Conservation (phyloP, 2,888 invertebrate species). For the Tachina lurida region DNA sequence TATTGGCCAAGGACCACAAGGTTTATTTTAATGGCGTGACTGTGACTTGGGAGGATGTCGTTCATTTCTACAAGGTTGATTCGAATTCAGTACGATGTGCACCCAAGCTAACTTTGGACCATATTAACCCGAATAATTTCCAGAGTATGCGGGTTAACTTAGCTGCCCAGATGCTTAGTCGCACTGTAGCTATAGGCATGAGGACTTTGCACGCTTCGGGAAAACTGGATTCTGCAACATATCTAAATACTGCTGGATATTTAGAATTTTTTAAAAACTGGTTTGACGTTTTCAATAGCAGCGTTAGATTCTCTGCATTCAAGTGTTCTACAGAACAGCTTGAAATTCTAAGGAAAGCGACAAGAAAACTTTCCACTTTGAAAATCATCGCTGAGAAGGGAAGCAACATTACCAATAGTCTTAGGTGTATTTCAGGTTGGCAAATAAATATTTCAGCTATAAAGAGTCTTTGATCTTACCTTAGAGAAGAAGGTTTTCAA, state of each 20-base stretch:
- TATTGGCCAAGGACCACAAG: not conserved
- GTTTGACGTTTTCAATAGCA: conserved; percentile 22
- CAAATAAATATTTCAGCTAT: conserved; percentile 10
- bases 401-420: not conserved
- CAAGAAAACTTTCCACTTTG: not conserved
- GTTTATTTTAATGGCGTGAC: not conserved
- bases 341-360: not conserved
- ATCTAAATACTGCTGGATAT: conserved; percentile 6
- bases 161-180: conserved; percentile 6
- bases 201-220: not conserved
- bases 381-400: conserved; percentile 16
- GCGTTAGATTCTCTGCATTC: not conserved
- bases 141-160: not conserved
- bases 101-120: conserved; percentile 4
- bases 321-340: not conserved
- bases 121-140: conserved; percentile 9
- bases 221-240: not conserved
- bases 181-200: not conserved
- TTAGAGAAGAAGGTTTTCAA: conserved; percentile 9
- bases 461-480: not conserved
- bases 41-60: not conserved
- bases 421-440: conserved; percentile 11
- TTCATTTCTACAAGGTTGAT: too few species aligned
- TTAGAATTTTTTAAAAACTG: conserved; percentile 24
- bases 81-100: too few species aligned